Evolutionary conservation across 2,797 vertebrate species (phyloP).

Genomic region (Valencia hispanica): DNA sequence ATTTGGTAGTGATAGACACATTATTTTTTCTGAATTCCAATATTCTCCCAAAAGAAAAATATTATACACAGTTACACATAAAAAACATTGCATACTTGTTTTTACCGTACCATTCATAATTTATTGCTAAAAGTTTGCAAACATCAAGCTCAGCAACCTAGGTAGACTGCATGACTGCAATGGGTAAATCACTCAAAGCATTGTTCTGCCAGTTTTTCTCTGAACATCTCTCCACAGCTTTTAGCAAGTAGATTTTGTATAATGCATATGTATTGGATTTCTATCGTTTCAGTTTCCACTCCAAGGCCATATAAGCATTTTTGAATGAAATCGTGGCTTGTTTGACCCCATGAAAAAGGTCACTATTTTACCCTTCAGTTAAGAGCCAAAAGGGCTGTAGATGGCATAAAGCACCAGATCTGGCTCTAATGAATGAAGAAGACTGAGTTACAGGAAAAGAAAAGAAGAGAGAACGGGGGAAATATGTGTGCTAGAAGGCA

Average conservation of each 20-base stretch:
- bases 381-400: slow-evolving; percentile 46
- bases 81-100: slow-evolving; percentile 51
- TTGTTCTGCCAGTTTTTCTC: slow-evolving; percentile 37
- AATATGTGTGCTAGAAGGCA: slow-evolving; percentile 20
- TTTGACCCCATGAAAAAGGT: slow-evolving; percentile 66
- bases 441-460: slow-evolving; percentile 16
- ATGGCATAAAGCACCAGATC: slow-evolving; percentile 29
- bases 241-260: not conserved
- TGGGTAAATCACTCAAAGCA: slow-evolving; percentile 46
- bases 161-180: slow-evolving; percentile 49
- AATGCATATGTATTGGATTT: slow-evolving; percentile 1
- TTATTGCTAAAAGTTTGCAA: slow-evolving; percentile 63
- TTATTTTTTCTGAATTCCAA: not conserved
- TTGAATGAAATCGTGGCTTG: slow-evolving; percentile 61
- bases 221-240: slow-evolving; percentile 13
- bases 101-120: slow-evolving; percentile 72
- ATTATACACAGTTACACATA: slow-evolving; percentile 34
- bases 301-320: slow-evolving; percentile 5
- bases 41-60: not conserved
- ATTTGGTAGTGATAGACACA: slow-evolving; percentile 20
- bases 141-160: slow-evolving; percentile 62
- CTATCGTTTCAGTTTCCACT: slow-evolving; percentile 20
- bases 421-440: slow-evolving; percentile 55
- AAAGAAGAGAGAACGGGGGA: slow-evolving; percentile 16
- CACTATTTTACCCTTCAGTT: slow-evolving; percentile 64